Percentiles rank a stretch among this genome's conserved stretches.
These are phyloP conservation scores for Elephantulus edwardii DNA, from an alignment of 2,113 vertebrate species.

Conservation along the genomic window DNA sequence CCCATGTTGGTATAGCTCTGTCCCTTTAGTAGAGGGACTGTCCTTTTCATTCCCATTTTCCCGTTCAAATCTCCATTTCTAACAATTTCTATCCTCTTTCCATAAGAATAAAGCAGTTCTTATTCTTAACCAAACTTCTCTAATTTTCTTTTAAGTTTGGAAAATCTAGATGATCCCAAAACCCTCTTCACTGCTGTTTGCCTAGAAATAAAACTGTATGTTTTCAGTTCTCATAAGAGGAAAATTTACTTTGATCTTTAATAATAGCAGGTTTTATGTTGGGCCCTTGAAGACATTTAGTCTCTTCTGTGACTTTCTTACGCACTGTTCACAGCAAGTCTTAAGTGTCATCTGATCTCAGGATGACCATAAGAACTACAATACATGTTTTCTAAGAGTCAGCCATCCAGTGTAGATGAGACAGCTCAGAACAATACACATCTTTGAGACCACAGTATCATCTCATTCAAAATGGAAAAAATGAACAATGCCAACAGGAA, in stretches of 20 bases:
- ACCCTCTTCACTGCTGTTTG: not conserved
- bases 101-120: not conserved
- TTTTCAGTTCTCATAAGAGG: not conserved
- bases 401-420: not conserved
- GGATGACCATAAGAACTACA: not conserved
- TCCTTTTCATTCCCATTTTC: not conserved
- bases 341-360: not conserved
- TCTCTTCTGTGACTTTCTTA: not conserved
- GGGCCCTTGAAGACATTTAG: not conserved
- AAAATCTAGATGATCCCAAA: not conserved
- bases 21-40: not conserved
- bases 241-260: not conserved
- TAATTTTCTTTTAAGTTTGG: constrained; percentile 21
- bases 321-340: not conserved
- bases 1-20: not conserved
- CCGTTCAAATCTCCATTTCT: not conserved
- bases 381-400: not conserved
- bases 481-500: not conserved
- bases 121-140: not conserved
- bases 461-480: not conserved
- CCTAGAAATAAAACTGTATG: not conserved
- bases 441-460: not conserved
- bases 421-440: not conserved
- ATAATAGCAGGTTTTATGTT: not conserved
- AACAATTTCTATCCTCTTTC: not conserved